Conservation (phyloP, 1,140 invertebrate genomes). For the Nasonia vitripennis region DNA sequence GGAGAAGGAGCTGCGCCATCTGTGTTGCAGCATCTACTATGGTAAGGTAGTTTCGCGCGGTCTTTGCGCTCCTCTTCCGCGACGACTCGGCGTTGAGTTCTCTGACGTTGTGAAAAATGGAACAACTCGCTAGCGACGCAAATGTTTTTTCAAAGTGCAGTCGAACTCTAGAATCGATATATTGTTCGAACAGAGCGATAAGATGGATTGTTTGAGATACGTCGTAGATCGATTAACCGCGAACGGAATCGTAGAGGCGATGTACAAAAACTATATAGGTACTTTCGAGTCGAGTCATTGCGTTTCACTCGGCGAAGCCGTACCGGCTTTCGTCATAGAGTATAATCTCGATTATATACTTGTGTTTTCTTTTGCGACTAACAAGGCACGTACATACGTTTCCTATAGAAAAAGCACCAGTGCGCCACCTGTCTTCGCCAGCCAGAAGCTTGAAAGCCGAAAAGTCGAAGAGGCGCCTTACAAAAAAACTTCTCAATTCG, state of each 20-base stretch:
- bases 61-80: not conserved
- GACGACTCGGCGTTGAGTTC: too few species aligned
- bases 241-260: not conserved
- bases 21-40: not conserved
- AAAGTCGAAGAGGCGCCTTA: too few species aligned
- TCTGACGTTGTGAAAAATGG: not conserved
- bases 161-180: not conserved
- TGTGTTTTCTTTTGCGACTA: too few species aligned
- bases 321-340: not conserved
- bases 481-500: too few species aligned
- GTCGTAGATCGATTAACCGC: not conserved
- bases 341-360: not conserved
- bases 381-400: too few species aligned
- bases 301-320: not conserved
- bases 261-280: not conserved
- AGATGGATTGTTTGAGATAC: not conserved
- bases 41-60: not conserved
- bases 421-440: too few species aligned
- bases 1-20: not conserved
- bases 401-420: too few species aligned
- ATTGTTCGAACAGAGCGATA: not conserved
- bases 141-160: not conserved
- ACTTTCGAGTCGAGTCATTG: not conserved
- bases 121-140: not conserved
- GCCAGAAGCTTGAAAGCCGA: too few species aligned